phyloP scores from a whole-genome alignment of 2,888 invertebrate genomes.

The Adineta ricciae region DNA sequence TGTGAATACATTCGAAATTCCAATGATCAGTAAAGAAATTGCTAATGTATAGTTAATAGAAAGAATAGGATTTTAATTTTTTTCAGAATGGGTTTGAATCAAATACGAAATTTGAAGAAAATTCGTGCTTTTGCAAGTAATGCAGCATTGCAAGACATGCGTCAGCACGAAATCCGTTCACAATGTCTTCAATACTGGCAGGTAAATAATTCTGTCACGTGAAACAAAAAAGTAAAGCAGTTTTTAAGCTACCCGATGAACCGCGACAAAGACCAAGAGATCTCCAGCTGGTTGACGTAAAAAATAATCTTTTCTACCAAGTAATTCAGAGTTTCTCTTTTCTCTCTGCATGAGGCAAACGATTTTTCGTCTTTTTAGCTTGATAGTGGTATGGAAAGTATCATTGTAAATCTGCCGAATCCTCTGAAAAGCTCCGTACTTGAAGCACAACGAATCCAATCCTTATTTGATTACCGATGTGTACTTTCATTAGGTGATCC shows the following conservation, averaged over 20 bases:
- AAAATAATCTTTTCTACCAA: background rate
- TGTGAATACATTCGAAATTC: conserved; percentile 27
- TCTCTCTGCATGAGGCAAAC: background rate
- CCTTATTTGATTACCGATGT: conserved; percentile 31
- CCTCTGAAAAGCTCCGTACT: background rate
- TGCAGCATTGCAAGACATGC: conserved; percentile 16
- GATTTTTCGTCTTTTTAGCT: background rate
- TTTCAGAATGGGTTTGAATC: conserved; percentile 22
- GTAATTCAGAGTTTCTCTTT: background rate
- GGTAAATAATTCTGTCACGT: background rate
- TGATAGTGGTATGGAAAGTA: background rate
- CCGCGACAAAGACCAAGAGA: background rate
- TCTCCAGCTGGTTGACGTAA: background rate
- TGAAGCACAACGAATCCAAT: background rate
- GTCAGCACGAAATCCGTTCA: conserved; percentile 9
- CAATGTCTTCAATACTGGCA: conserved; percentile 31
- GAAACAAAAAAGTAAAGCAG: background rate
- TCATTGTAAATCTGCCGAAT: background rate
- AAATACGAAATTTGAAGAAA: conserved; percentile 28
- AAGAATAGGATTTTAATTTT: background rate
- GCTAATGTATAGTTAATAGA: background rate
- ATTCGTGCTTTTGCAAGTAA: conserved; percentile 29
- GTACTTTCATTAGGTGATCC: conserved; percentile 22
- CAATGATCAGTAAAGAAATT: conserved; percentile 13
- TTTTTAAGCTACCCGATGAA: conserved; percentile 5